Conservation (phyloP, 2,113 vertebrate genomes). For the Microtus richardsoni region DNA sequence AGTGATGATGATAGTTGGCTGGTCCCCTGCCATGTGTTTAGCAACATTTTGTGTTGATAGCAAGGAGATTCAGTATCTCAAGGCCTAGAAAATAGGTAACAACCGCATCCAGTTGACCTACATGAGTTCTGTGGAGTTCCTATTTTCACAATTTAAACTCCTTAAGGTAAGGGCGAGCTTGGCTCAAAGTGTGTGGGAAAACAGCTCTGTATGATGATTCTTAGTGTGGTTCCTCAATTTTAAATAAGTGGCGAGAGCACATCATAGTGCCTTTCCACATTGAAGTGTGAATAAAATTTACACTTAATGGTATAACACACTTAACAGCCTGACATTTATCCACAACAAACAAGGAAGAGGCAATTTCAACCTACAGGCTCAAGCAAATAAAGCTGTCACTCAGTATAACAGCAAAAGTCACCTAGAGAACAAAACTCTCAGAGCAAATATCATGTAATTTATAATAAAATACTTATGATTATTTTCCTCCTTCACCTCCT, state of each 20-base stretch:
- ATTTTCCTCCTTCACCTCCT: neutral
- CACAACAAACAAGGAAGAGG: slow-evolving; percentile 72
- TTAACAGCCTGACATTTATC: slow-evolving; percentile 69
- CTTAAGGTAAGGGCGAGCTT: neutral
- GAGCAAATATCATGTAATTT: neutral
- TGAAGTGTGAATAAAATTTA: slow-evolving; percentile 58
- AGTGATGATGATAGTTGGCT: neutral
- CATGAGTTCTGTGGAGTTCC: neutral
- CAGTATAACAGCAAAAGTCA: neutral
- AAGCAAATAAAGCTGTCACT: neutral
- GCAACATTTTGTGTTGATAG: neutral
- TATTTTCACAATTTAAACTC: neutral
- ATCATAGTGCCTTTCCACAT: slow-evolving; percentile 15
- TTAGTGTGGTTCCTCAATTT: slow-evolving; percentile 29
- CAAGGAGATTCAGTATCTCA: neutral
- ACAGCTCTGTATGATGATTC: neutral
- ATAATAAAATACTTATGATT: neutral
- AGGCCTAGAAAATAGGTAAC: neutral
- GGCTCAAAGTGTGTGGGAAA: neutral
- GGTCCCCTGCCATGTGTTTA: neutral
- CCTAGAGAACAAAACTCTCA: neutral
- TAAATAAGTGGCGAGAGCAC: slow-evolving; percentile 9
- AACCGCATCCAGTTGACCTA: neutral
- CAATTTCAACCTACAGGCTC: slow-evolving; percentile 31
- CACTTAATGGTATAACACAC: slow-evolving; percentile 72